Base-by-base conservation (phyloP, 1,140 invertebrate genomes). In the Drosophila triauraria region DNA sequence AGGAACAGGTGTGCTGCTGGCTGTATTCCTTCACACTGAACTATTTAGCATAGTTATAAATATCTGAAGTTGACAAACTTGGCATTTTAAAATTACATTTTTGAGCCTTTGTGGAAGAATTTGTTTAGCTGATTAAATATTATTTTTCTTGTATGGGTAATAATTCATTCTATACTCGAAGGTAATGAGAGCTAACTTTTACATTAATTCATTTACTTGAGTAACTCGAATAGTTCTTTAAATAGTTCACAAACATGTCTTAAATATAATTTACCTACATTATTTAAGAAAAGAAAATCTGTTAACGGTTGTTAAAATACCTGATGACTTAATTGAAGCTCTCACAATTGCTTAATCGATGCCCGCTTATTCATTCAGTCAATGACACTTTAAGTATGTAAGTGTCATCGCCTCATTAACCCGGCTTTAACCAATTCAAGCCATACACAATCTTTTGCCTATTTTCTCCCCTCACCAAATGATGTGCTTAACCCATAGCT, bases 321-420 rank as follows among this genome's bases (percentile, higher is more conserved):
- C 15, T n/a, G 40, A 56, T 56, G 5, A 40, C 53, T 40, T 56
- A 25, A 43, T 57, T 25, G 6, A 38, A 12, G 23, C 15, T n/a
- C 9, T 43, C 54, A 25, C 35, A 25, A 57, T 25, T 25, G 54
- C 35, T 23, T 57, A 43, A 57, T 44, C 35, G 32, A 57, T 44
- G 20, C 20, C 35, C 25, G 9, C 35, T 57, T 42, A 40, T 57
- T 42, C 8, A 60, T 32, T 32, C 13, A 60, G 43, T 60, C 58
- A 48, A 60, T 60, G 58, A 4, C 58, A 47, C 47, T 60, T 60
- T 60, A 60, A 48, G 58, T 32, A 48, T 23, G 13, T 12, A 30
- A 44, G 38, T 64, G 54, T n/a, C 40, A 44, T 35, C 40, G 38
- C 38, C 32, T 48, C 42, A 32, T 56, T 56, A 69, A 56, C 47